Conservation (phyloP, 2,888 invertebrate species). For the Chaetoderma sp. region DNA sequence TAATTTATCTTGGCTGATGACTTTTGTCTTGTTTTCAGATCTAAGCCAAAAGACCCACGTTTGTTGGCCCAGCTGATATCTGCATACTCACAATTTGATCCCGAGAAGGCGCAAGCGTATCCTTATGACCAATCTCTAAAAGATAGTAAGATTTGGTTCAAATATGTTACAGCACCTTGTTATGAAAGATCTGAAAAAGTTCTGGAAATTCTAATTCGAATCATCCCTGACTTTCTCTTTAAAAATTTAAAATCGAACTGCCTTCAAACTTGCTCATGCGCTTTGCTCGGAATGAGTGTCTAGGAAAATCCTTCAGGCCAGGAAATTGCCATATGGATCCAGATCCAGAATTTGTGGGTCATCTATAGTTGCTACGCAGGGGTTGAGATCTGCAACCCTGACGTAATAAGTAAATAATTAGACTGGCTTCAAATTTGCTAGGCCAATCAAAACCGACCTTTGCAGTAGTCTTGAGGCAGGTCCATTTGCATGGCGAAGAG, state of each 20-base stretch:
- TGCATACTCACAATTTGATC: constrained; percentile 84
- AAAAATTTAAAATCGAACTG: background rate
- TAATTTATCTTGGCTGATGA: too few species aligned
- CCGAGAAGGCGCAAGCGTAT: constrained; percentile 79
- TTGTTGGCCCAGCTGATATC: constrained; percentile 90
- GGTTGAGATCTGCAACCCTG: too few species aligned
- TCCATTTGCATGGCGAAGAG: too few species aligned
- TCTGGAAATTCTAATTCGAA: background rate
- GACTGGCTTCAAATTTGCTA: too few species aligned
- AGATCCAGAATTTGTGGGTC: too few species aligned
- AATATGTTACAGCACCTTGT: background rate
- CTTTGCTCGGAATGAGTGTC: background rate
- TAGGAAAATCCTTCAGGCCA: background rate
- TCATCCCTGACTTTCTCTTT: too few species aligned
- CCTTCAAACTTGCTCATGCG: background rate
- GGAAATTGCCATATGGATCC: background rate
- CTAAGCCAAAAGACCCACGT: constrained; percentile 83
- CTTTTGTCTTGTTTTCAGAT: constrained; percentile 67
- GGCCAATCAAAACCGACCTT: too few species aligned
- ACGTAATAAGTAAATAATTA: too few species aligned
- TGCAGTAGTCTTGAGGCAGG: too few species aligned
- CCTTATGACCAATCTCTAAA: constrained; percentile 43
- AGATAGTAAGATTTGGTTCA: background rate
- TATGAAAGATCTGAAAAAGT: background rate
- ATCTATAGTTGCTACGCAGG: too few species aligned